Evolutionary conservation across 2,113 vertebrate species (phyloP).

Genomic region (Apistogramma diplotaenia): DNA sequence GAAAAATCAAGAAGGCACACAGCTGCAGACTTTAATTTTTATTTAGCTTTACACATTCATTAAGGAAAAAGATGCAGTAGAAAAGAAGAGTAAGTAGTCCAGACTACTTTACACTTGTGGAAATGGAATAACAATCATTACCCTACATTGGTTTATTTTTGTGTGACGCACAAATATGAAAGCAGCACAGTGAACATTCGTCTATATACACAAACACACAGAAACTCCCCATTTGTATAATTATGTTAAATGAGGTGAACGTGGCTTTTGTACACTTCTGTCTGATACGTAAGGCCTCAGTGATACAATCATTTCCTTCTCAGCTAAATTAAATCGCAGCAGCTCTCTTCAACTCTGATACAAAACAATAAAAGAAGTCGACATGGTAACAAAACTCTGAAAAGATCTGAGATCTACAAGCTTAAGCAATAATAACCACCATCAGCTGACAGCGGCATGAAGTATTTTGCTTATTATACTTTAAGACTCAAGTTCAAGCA

Average conservation of each 20-base stretch:
- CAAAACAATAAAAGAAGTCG: constrained; percentile 13
- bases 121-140: not conserved
- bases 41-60: not conserved
- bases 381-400: constrained; percentile 1
- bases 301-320: constrained; percentile 5
- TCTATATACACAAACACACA: constrained; percentile 34
- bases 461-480: not conserved
- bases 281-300: constrained; percentile 1
- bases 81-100: not conserved
- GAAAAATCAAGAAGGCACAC: not conserved
- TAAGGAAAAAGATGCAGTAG: not conserved
- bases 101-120: not conserved
- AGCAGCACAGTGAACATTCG: not conserved
- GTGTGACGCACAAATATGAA: constrained; percentile 6
- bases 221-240: not conserved
- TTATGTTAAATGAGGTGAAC: not conserved
- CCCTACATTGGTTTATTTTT: not conserved
- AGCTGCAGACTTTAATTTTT: not conserved
- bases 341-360: not conserved
- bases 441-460: not conserved
- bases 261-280: not conserved
- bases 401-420: constrained; percentile 8
- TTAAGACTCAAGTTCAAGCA: constrained; percentile 2
- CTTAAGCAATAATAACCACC: not conserved
- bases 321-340: not conserved